Evolutionary conservation across 2,888 invertebrate species (phyloP).

Genomic region (Tetranychus truncatus): DNA sequence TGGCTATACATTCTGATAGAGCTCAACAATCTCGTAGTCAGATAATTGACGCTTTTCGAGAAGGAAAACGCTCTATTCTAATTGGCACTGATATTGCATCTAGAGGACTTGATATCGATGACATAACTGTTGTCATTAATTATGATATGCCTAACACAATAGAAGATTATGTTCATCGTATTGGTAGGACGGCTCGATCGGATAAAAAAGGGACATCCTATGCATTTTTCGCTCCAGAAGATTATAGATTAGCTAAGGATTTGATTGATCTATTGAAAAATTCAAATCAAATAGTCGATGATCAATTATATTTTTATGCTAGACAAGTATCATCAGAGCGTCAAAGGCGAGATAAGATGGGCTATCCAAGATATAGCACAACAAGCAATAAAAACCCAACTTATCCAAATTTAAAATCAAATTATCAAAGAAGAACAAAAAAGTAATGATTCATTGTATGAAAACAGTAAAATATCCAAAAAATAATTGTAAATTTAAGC

Average conservation of each 20-base stretch:
- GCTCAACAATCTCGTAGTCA: constrained; percentile 39
- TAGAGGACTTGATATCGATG: constrained; percentile 68
- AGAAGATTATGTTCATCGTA: constrained; percentile 79
- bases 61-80: constrained; percentile 60
- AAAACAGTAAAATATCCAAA: too few relatives aligned
- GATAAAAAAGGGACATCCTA: constrained; percentile 61
- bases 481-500: too few relatives aligned
- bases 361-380: not conserved
- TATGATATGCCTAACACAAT: constrained; percentile 67
- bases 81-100: constrained; percentile 93
- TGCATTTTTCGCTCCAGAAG: constrained; percentile 55
- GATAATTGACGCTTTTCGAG: constrained; percentile 50
- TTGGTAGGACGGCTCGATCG: constrained; percentile 76
- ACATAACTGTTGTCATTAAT: constrained; percentile 71
- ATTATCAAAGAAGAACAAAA: not conserved
- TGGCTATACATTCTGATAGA: constrained; percentile 42
- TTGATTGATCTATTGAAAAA: not conserved
- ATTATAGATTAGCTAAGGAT: constrained; percentile 31
- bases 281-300: not conserved
- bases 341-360: not conserved
- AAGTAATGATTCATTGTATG: too few relatives aligned
- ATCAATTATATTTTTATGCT: not conserved
- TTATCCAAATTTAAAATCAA: not conserved
- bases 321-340: not conserved
- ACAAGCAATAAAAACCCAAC: not conserved